These are phyloP conservation scores for Tachycineta bicolor DNA, from an alignment of 2,113 vertebrate genomes.

Conservation along the genomic window DNA sequence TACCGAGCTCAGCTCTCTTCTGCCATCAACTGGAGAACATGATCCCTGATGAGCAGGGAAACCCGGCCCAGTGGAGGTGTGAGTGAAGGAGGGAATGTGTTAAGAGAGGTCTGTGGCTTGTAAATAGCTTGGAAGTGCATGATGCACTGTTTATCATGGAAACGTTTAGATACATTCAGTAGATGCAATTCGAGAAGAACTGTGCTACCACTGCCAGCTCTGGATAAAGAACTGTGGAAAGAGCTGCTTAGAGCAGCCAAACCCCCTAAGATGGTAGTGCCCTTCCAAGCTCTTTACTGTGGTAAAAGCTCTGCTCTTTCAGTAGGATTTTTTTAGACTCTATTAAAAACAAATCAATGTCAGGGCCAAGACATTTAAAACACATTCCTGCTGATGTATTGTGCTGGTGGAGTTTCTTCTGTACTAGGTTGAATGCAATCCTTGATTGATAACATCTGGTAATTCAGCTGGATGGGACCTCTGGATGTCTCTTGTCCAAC, in stretches of 20 bases:
- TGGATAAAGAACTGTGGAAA: background rate
- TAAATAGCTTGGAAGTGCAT: background rate
- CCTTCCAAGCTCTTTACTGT: background rate
- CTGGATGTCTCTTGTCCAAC: background rate
- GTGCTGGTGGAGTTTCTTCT: background rate
- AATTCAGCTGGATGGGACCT: background rate
- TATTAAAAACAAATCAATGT: background rate
- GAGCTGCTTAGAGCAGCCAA: background rate
- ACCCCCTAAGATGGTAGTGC: background rate
- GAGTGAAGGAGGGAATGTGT: background rate
- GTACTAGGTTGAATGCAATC: background rate
- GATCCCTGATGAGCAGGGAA: background rate
- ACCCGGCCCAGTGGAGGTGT: background rate
- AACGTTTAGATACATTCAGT: background rate
- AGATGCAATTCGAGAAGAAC: background rate
- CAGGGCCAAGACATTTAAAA: background rate
- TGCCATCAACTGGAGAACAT: background rate
- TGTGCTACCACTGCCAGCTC: background rate
- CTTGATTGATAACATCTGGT: background rate
- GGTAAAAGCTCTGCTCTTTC: background rate
- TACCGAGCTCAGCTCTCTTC: background rate
- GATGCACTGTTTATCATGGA: background rate
- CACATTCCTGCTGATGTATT: background rate
- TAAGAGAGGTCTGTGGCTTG: background rate
- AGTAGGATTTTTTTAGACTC: background rate